phyloP scores from a whole-genome alignment of 2,113 vertebrate species.

The Turdus rufiventris region DNA sequence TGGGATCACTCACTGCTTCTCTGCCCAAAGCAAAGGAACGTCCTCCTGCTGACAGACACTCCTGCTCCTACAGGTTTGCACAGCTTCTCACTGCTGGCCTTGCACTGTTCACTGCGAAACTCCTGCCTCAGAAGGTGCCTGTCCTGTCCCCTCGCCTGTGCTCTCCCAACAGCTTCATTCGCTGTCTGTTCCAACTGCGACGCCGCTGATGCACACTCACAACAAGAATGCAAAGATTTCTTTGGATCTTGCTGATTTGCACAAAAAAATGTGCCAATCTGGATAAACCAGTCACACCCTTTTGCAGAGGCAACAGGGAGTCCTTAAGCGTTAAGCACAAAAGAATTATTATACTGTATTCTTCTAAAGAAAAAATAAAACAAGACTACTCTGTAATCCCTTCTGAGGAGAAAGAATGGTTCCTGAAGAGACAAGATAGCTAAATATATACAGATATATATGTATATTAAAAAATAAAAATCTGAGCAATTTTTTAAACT shows the following conservation, averaged over 20 bases:
- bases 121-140: neutral
- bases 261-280: conserved; percentile 58
- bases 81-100: neutral
- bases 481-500: neutral
- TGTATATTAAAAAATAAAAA: neutral
- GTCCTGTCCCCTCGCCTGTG: neutral
- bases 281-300: conserved; percentile 52
- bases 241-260: conserved; percentile 44
- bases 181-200: neutral
- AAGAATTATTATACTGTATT: conserved; percentile 26
- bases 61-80: neutral
- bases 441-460: neutral
- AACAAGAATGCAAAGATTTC: conserved; percentile 33
- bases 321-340: conserved; percentile 14
- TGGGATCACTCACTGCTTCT: neutral
- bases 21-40: neutral
- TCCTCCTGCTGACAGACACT: neutral
- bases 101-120: neutral
- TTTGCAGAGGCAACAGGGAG: neutral
- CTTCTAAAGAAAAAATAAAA: neutral
- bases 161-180: neutral
- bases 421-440: neutral
- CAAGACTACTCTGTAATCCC: neutral
- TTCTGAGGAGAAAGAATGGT: neutral
- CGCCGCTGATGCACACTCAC: neutral